These are phyloP conservation scores for Stichopus horrens DNA, from an alignment of 53 echinoderm and acorn worm genomes.

Conservation along the genomic window DNA sequence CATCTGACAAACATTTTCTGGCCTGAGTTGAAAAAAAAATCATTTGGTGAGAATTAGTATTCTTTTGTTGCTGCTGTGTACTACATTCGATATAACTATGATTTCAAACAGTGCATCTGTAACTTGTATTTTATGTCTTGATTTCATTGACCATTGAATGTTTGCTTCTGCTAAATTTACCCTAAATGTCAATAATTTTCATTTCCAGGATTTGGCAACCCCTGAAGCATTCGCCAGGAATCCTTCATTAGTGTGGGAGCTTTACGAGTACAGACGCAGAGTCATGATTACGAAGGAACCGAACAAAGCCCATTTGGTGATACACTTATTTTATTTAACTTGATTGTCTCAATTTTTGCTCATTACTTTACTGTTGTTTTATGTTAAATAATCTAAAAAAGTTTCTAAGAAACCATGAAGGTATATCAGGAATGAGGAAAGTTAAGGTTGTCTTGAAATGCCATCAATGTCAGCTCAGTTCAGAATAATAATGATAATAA, in stretches of 20 bases:
- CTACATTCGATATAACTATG: neutral
- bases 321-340: neutral
- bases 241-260: conserved; percentile 97
- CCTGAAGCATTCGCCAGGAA: conserved; percentile 81
- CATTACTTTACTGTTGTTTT: neutral
- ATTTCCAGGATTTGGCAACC: conserved; percentile 72
- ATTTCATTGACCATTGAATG: too few relatives aligned
- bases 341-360: neutral
- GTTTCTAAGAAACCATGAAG: neutral
- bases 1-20: neutral
- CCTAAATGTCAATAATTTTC: too few relatives aligned
- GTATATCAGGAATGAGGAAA: too few relatives aligned
- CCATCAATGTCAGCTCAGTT: too few relatives aligned
- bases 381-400: neutral
- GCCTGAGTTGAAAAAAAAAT: neutral
- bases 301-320: conserved; percentile 83
- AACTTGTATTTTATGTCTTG: too few relatives aligned
- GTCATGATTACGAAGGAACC: conserved; percentile 86
- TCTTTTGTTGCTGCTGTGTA: neutral
- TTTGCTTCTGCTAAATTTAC: too few relatives aligned
- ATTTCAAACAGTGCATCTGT: too few relatives aligned
- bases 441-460: too few relatives aligned
- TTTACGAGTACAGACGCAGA: conserved; percentile 94
- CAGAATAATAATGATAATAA: too few relatives aligned
- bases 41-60: neutral